Conservation (phyloP, 1,140 invertebrate genomes). For the Caerostris extrusa region DNA sequence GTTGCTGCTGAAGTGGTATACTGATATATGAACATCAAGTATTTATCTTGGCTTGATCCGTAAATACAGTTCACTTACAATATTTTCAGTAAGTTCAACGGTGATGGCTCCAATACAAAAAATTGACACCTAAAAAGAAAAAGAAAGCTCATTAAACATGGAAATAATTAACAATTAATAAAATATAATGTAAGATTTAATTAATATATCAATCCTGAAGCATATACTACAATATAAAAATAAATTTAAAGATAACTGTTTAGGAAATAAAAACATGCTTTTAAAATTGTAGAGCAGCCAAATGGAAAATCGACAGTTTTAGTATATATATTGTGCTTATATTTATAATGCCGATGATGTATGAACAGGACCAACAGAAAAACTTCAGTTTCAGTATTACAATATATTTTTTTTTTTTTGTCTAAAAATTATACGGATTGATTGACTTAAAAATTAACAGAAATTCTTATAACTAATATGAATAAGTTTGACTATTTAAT, state of each 20-base stretch:
- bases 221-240: not conserved
- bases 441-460: too few species aligned
- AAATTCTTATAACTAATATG: too few species aligned
- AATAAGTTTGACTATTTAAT: too few species aligned
- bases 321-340: too few species aligned
- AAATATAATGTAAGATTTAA: not conserved
- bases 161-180: not conserved
- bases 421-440: too few species aligned
- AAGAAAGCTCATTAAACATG: not conserved
- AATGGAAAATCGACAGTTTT: not conserved
- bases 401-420: too few species aligned
- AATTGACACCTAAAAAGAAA: not conserved
- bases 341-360: too few species aligned
- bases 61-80: not conserved
- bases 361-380: too few species aligned
- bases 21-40: too few species aligned
- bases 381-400: too few species aligned
- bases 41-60: not conserved
- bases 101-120: not conserved
- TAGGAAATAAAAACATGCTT: not conserved
- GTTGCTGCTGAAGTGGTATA: too few species aligned
- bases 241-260: not conserved
- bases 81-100: too few species aligned
- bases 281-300: not conserved
- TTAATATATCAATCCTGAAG: not conserved